Conservation (phyloP, 2,888 invertebrate species). For the Antitype chi region DNA sequence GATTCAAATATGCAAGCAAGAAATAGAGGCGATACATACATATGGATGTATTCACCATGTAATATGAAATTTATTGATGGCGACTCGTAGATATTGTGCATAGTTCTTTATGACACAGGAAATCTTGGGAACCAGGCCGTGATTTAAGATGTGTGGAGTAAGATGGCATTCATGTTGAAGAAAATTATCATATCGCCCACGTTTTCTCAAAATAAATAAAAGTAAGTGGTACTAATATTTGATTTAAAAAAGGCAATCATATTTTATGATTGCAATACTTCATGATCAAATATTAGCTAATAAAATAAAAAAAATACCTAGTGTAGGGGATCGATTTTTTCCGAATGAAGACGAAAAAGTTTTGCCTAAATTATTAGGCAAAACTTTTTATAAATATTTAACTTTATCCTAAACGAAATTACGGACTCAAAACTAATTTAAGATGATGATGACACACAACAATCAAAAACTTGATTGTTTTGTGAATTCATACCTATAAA, state of each 20-base stretch:
- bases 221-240: constrained; percentile 43
- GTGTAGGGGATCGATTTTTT: background rate
- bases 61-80: constrained; percentile 63
- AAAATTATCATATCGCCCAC: constrained; percentile 60
- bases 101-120: constrained; percentile 63
- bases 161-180: constrained; percentile 23
- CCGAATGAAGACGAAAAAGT: background rate
- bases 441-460: constrained; percentile 31
- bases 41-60: constrained; percentile 57
- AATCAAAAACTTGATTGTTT: constrained; percentile 57
- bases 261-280: constrained; percentile 24
- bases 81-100: constrained; percentile 58
- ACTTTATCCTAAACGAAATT: constrained; percentile 9
- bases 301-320: background rate
- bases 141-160: constrained; percentile 62
- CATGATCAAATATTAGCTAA: constrained; percentile 15
- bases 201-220: constrained; percentile 43
- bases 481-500: constrained; percentile 36
- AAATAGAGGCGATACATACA: constrained; percentile 67
- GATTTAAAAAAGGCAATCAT: constrained; percentile 34
- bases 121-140: constrained; percentile 60
- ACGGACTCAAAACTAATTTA: constrained; percentile 13
- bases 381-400: too few species aligned
- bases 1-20: constrained; percentile 74
- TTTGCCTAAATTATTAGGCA: background rate